Conservation (phyloP, 2,113 vertebrate species). For the Sprattus sprattus region DNA sequence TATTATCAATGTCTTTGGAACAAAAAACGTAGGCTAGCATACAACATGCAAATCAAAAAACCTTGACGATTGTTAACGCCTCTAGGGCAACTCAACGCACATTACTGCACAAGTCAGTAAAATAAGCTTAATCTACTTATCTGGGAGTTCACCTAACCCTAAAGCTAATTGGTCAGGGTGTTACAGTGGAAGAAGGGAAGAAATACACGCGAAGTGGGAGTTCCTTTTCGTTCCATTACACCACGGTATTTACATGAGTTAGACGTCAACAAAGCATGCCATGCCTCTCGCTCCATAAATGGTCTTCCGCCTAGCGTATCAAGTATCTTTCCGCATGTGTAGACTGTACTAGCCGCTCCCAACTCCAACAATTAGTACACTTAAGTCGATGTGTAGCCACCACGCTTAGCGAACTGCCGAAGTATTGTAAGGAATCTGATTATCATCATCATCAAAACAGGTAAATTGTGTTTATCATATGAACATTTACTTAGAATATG, state of each 20-base stretch:
- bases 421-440: neutral
- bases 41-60: no score
- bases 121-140: neutral
- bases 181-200: neutral
- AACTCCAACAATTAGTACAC: neutral
- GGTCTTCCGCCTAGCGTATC: constrained; percentile 1
- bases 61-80: neutral
- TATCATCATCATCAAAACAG: constrained; percentile 1
- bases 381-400: neutral
- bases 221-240: neutral
- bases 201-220: constrained; percentile 2
- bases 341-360: neutral
- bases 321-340: constrained; percentile 7
- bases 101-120: neutral
- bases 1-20: no score
- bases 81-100: neutral
- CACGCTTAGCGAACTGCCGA: neutral
- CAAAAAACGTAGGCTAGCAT: no score
- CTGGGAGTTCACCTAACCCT: constrained; percentile 13
- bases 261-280: constrained; percentile 13
- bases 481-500: neutral
- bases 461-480: neutral
- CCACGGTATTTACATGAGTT: neutral
- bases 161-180: constrained; percentile 3
- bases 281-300: constrained; percentile 3